A percentile compares a stretch with the other conserved stretches of the same genome.
phyloP scores from a whole-genome alignment of 2,113 vertebrate genomes.

The Bungarus multicinctus region DNA sequence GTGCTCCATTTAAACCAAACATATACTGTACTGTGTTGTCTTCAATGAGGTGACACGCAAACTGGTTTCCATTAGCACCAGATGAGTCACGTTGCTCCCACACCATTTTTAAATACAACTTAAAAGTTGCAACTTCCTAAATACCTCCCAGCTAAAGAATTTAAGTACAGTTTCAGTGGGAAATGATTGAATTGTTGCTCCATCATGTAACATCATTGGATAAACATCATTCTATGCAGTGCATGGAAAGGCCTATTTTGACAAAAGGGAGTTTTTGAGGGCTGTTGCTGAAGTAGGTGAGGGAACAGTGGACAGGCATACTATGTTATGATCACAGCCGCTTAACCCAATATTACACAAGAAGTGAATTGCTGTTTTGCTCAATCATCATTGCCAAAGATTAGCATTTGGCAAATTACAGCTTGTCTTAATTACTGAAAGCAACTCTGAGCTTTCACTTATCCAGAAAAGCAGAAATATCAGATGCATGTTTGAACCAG shows the following conservation, averaged over 20 bases:
- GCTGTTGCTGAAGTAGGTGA: constrained; percentile 12
- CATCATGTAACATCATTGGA: not conserved
- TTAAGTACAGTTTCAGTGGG: not conserved
- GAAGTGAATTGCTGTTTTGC: constrained; percentile 61
- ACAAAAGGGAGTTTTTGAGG: not conserved
- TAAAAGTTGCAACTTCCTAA: not conserved
- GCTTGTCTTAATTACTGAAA: constrained; percentile 56
- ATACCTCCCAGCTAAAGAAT: not conserved
- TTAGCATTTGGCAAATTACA: constrained; percentile 5
- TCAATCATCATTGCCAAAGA: constrained; percentile 52
- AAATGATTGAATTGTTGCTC: not conserved
- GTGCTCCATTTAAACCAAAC: not conserved
- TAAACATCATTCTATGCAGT: not conserved
- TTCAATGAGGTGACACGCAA: not conserved
- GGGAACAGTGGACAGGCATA: constrained; percentile 47
- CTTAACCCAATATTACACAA: constrained; percentile 57
- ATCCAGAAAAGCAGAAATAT: constrained; percentile 24
- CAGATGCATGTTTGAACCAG: not conserved
- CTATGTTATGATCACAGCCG: constrained; percentile 49
- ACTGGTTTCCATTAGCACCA: not conserved
- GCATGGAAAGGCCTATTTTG: not conserved
- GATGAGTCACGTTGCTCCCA: too few relatives aligned
- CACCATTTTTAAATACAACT: not conserved
- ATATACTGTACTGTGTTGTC: not conserved
- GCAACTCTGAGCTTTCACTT: constrained; percentile 22